A percentile compares a stretch with the other conserved stretches of the same genome.
These are phyloP conservation scores for Camponotus vicinus DNA, from an alignment of 1,140 invertebrate genomes.

Conservation along the genomic window DNA sequence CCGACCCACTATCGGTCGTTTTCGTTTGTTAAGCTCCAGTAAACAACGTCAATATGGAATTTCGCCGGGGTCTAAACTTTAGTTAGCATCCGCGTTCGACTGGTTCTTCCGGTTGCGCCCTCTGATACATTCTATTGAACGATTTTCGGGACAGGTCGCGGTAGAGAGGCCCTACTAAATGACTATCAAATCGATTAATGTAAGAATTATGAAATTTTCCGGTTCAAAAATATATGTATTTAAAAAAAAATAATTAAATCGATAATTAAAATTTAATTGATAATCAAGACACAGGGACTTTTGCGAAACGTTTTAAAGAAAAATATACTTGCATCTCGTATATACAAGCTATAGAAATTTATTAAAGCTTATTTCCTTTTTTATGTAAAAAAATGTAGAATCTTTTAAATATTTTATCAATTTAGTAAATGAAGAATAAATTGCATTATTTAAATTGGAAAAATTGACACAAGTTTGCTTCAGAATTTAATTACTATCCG, in stretches of 20 bases:
- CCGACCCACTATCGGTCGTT: constrained; percentile 69
- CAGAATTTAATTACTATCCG: constrained; percentile 35
- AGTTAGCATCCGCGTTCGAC: constrained; percentile 73
- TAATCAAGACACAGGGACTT: background rate
- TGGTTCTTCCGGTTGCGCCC: constrained; percentile 60
- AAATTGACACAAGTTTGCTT: constrained; percentile 53
- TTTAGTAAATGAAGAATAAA: background rate
- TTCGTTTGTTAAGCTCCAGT: constrained; percentile 81
- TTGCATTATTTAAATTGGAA: constrained; percentile 58
- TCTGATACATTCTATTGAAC: constrained; percentile 67
- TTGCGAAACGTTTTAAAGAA: background rate
- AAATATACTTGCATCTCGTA: background rate
- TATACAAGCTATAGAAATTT: background rate
- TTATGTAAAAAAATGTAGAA: background rate
- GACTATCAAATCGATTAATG: background rate
- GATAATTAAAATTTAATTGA: constrained; percentile 17
- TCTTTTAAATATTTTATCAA: background rate
- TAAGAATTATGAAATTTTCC: background rate
- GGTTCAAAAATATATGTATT: background rate
- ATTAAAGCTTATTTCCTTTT: background rate
- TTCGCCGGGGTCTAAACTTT: constrained; percentile 76
- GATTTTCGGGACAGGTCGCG: constrained; percentile 45
- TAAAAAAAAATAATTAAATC: background rate
- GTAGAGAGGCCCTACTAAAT: background rate
- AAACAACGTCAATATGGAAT: constrained; percentile 71